A percentile compares a stretch with the other conserved stretches of the same genome.
Conservation (phyloP, 2,113 vertebrate genomes). For the Onychostoma macrolepis region DNA sequence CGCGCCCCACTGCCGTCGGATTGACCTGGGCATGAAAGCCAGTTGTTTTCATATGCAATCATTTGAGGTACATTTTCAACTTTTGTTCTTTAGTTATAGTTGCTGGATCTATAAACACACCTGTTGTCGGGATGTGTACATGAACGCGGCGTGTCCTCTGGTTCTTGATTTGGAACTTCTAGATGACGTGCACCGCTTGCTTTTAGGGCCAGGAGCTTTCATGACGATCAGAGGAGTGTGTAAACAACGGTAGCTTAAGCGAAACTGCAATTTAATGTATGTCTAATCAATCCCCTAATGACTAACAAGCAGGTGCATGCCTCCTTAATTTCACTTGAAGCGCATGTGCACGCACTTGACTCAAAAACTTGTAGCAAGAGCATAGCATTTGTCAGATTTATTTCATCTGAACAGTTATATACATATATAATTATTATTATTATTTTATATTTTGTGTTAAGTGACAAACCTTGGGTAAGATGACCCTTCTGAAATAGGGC, state of each 20-base stretch:
- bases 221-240: neutral
- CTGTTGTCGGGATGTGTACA: conserved; percentile 14
- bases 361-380: no score
- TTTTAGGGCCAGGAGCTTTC: conserved; percentile 6
- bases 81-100: neutral
- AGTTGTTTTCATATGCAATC: neutral
- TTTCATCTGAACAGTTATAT: neutral
- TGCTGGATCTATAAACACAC: neutral
- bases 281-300: neutral
- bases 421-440: no score
- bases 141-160: neutral
- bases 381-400: neutral
- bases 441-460: neutral
- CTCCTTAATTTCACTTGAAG: neutral
- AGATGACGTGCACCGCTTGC: neutral
- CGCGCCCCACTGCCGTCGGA: neutral
- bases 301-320: neutral
- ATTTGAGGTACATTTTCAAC: neutral
- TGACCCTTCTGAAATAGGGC: neutral
- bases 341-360: neutral
- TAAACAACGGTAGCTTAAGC: neutral
- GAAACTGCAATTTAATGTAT: neutral
- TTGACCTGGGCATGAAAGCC: neutral
- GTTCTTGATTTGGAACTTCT: neutral
- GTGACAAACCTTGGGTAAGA: neutral